These are phyloP conservation scores for Lymantria dispar DNA, from an alignment of 2,888 invertebrate genomes.

Conservation along the genomic window DNA sequence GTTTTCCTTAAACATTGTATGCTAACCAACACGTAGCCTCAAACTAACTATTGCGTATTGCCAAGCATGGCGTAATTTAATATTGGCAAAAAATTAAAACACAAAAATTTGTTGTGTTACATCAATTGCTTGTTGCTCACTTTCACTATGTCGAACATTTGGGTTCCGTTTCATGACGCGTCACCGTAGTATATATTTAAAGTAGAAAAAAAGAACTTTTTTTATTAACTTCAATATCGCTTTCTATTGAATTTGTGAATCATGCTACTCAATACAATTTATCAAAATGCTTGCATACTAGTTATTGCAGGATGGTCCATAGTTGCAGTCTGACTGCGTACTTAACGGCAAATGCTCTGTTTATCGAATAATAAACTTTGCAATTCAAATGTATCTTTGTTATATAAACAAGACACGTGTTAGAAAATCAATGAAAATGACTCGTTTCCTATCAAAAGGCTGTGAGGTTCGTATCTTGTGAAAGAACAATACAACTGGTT, in stretches of 20 bases:
- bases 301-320: conserved; percentile 9
- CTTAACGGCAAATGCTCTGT: conserved; percentile 30
- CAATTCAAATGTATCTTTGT: conserved; percentile 46
- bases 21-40: conserved; percentile 3
- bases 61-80: conserved; percentile 21
- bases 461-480: conserved; percentile 54
- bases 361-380: conserved; percentile 39
- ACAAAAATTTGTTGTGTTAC: conserved; percentile 52
- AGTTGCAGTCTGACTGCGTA: conserved; percentile 20
- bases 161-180: conserved; percentile 65
- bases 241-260: conserved; percentile 48
- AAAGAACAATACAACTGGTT: conserved; percentile 78
- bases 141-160: conserved; percentile 69
- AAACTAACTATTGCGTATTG: conserved; percentile 20
- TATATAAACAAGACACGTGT: conserved; percentile 48
- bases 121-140: conserved; percentile 63
- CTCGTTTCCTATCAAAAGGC: conserved; percentile 60
- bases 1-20: conserved; percentile 30
- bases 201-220: conserved; percentile 49
- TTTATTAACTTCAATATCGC: conserved; percentile 48
- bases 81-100: conserved; percentile 34
- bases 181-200: conserved; percentile 41
- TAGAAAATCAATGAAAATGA: conserved; percentile 59
- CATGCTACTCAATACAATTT: conserved; percentile 37
- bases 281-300: conserved; percentile 11